Base-by-base conservation (phyloP, 2,797 vertebrate species). In the Borostomias antarcticus region DNA sequence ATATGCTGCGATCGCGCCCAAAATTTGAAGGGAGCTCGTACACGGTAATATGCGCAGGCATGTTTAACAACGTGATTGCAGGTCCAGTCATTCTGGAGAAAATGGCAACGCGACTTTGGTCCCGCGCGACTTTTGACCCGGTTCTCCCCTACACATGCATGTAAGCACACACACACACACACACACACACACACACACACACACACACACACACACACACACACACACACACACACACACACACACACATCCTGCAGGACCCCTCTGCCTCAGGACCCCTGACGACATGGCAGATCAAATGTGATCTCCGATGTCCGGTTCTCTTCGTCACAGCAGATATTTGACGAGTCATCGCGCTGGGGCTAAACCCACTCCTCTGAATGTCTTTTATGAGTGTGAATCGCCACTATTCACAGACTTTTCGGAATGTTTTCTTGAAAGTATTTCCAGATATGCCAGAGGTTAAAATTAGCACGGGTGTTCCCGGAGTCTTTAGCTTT, bases 401-500 rank as follows among this genome's bases (percentile, higher is more conserved):
- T 89, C 81, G 78, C 65, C 80, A 82, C 83, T 88, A 89, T 83
- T 90, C 84, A 84, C 73, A 63, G 62, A 50, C 70, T 82, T 86
- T 79, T 73, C 53, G 70, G 85, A 87, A 88, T 75, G 68, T 88
- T 88, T 92, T 88, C 85, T 89, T 88, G 82, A 78, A 89, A 83
- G 86, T 80, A 85, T 90, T 89, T 88, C 83, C 85, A 90, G 86
- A 84, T 83, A 81, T 35, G 71, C 70, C 69, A 78, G 48, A 69
- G 30, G 72, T 86, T 92, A 82, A 89, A 88, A 88, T 92, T 89
- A 93, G 82, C 72, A 70, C 28, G 23, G 80, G 71, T 85, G 89
- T 93, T 92, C 84, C 82, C 69, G 64, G 76, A 88, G 80, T 78
- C 82, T 85, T 88, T 84, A 78, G 84, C 85, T 90, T 89, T 90